These are phyloP conservation scores for Drosophila bocqueti DNA, from an alignment of 1,140 invertebrate species.

Conservation along the genomic window DNA sequence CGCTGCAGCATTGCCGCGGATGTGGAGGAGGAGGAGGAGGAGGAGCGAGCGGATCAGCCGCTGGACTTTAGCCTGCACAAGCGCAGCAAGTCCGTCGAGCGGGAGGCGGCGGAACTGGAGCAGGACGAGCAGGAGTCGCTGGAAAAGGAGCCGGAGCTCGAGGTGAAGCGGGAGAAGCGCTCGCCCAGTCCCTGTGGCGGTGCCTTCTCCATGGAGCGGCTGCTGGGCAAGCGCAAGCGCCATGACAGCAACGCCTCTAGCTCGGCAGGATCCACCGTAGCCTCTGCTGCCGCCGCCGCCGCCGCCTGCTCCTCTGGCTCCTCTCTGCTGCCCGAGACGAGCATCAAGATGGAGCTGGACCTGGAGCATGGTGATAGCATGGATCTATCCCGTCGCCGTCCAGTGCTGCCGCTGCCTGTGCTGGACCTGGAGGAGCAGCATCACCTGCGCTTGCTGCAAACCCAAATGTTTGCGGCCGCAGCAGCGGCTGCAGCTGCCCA, in stretches of 20 bases:
- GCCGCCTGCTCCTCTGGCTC: slow-evolving; percentile 13
- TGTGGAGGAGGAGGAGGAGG: slow-evolving; percentile 27
- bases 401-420: slow-evolving; percentile 25
- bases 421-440: slow-evolving; percentile 67
- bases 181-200: slow-evolving; percentile 58
- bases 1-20: slow-evolving; percentile 10
- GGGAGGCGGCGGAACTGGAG: background rate
- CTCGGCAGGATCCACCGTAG: slow-evolving; percentile 17
- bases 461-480: slow-evolving; percentile 82
- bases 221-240: slow-evolving; percentile 74
- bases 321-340: slow-evolving; percentile 17
- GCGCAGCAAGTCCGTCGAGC: slow-evolving; percentile 43
- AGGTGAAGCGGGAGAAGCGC: slow-evolving; percentile 39
- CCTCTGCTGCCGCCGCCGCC: slow-evolving; percentile 3
- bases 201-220: slow-evolving; percentile 73
- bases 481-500: slow-evolving; percentile 66
- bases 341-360: slow-evolving; percentile 60
- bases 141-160: background rate
- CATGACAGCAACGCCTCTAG: slow-evolving; percentile 48
- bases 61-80: slow-evolving; percentile 80
- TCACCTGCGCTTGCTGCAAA: slow-evolving; percentile 69
- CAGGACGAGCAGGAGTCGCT: background rate
- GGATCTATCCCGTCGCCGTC: slow-evolving; percentile 2
- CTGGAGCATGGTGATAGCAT: slow-evolving; percentile 26
- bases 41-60: slow-evolving; percentile 59